Evolutionary conservation across 2,113 vertebrate species (phyloP).

Genomic region (Thomomys bottae): DNA sequence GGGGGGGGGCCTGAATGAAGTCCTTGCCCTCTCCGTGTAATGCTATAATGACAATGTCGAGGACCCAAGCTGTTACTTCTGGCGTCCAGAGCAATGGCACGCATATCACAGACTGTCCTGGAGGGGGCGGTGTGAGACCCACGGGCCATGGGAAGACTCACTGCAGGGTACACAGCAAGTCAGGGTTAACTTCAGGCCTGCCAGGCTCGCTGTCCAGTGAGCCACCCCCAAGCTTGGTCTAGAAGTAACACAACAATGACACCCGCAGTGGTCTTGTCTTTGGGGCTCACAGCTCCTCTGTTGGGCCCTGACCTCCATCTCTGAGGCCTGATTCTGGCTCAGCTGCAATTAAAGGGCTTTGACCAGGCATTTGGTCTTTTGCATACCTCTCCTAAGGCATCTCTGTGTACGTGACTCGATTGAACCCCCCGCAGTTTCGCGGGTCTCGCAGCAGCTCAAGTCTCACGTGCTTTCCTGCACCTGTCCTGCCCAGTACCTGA

Average conservation of each 20-base stretch:
- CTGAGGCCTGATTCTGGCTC: too few relatives aligned
- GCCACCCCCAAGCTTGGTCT: not conserved
- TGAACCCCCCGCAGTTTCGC: too few relatives aligned
- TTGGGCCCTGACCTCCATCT: too few relatives aligned
- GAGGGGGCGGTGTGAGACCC: not conserved
- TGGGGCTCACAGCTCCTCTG: not conserved
- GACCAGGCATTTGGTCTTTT: too few relatives aligned
- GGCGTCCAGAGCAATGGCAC: fast-evolving
- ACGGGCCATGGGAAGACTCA: not conserved
- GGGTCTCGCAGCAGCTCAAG: too few relatives aligned
- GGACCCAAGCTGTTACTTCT: not conserved
- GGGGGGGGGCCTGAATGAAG: too few relatives aligned
- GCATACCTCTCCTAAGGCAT: too few relatives aligned
- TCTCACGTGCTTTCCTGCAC: too few relatives aligned
- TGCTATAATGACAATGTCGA: not conserved
- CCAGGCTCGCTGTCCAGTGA: not conserved
- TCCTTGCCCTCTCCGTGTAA: too few relatives aligned
- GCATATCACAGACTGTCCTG: not conserved
- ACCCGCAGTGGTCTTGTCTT: not conserved
- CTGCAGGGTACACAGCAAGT: not conserved
- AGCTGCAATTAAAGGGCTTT: too few relatives aligned
- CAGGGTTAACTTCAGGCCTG: not conserved
- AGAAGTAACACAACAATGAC: not conserved
- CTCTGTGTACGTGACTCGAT: too few relatives aligned
- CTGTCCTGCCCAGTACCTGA: too few relatives aligned